Conservation (phyloP, 2,888 invertebrate genomes). For the Machimus rusticus region DNA sequence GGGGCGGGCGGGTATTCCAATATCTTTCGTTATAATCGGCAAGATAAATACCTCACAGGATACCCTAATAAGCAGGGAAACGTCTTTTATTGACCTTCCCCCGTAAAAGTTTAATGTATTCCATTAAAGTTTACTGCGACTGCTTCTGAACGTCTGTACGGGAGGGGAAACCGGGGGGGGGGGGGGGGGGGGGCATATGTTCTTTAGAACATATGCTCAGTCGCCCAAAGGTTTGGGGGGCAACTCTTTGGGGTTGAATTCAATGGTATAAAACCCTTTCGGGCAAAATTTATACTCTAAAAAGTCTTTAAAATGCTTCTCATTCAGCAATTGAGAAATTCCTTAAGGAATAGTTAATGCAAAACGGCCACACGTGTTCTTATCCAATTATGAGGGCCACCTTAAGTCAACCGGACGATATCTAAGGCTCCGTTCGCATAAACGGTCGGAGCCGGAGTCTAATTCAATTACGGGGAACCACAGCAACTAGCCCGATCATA, state of each 20-base stretch:
- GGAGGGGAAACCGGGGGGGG: not conserved
- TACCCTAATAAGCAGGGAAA: not conserved
- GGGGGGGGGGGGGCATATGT: not conserved
- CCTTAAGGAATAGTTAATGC: constrained; percentile 2
- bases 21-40: not conserved
- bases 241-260: not conserved
- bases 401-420: constrained; percentile 25
- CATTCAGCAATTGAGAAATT: not conserved
- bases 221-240: not conserved
- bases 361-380: constrained; percentile 5
- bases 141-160: not conserved
- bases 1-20: not conserved
- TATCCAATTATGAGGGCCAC: constrained; percentile 24
- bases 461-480: constrained; percentile 46
- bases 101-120: not conserved
- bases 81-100: not conserved
- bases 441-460: not conserved
- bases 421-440: not conserved
- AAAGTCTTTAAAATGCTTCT: not conserved
- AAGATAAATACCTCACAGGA: not conserved
- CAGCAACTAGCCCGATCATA: constrained; percentile 46
- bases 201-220: not conserved
- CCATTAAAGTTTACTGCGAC: not conserved
- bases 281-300: not conserved
- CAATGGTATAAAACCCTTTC: not conserved